Conservation (phyloP, 2,113 vertebrate genomes). For the Tilapia sparmanii region DNA sequence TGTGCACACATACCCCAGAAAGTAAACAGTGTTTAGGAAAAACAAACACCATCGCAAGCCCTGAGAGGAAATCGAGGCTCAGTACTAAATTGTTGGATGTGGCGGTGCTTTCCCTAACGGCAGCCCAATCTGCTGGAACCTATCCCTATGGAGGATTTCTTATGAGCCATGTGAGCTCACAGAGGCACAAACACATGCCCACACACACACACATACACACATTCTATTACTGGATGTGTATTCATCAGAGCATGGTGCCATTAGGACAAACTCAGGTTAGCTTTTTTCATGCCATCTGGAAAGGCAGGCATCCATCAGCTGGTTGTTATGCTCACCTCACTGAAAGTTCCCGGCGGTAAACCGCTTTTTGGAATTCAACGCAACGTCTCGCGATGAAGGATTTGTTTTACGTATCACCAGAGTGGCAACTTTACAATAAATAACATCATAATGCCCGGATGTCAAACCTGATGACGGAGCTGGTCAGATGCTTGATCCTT, state of each 20-base stretch:
- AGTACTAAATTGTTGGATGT: slow-evolving; percentile 63
- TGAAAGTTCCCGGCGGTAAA: background rate
- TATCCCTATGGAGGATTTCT: slow-evolving; percentile 55
- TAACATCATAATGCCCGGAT: background rate
- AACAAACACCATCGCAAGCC: slow-evolving; percentile 57
- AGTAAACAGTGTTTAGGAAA: slow-evolving; percentile 63
- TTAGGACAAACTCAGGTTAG: slow-evolving; percentile 52
- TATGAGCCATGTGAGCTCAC: slow-evolving; percentile 40
- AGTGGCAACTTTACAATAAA: slow-evolving; percentile 1
- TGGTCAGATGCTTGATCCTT: background rate
- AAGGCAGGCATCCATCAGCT: slow-evolving; percentile 40
- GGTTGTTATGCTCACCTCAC: slow-evolving; percentile 36
- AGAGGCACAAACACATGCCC: background rate
- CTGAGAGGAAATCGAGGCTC: slow-evolving; percentile 50
- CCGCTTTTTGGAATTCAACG: slow-evolving; percentile 11
- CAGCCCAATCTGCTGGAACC: slow-evolving; percentile 57
- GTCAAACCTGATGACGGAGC: background rate
- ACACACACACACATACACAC: background rate
- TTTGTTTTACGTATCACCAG: slow-evolving; percentile 7
- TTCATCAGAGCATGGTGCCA: slow-evolving; percentile 51
- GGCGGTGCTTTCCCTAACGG: slow-evolving; percentile 44
- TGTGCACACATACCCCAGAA: background rate
- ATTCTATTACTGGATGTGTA: slow-evolving; percentile 36
- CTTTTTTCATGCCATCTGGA: slow-evolving; percentile 25
- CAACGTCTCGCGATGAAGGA: background rate